Base-by-base conservation (phyloP, 2,888 invertebrate genomes). In the Chymomyza caudatula region DNA sequence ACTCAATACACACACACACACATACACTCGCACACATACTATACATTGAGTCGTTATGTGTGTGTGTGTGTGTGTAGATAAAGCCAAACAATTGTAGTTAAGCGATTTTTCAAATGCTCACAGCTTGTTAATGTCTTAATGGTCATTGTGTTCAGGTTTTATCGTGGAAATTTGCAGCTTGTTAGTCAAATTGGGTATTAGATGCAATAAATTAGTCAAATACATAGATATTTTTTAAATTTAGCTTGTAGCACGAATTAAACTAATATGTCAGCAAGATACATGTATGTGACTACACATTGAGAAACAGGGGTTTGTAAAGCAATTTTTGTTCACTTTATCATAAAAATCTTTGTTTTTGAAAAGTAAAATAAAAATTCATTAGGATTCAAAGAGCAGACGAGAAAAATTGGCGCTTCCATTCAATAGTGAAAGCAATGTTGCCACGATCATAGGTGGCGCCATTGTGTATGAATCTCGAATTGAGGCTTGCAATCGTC, bases 141-240 rank as follows among this genome's bases (percentile, higher is more conserved):
- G 51, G 11, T 25, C n/a, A 53, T 54, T 63, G 67, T 73, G 69
- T 64, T 69, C 15, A 29, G 54, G 4, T 57, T 69, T 66, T 65
- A 57, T 56, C 60, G 42, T 47, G 52, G 60, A 66, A 72, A 76
- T 69, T 77, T 61, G 61, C 75, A 65, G 67, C 63, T 67, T 73
- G 67, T 76, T 72, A 44, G 58, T 53, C 67, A 65, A 69, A 69
- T 75, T 57, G 65, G 56, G 69, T 65, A 68, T 66, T 74, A 66
- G 63, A 59, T 52, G 52, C 60, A 52, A 77, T 67, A 71, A 79
- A 83, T 80, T 68, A 69, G 67, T 62, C 29, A 37, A 37, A 37
- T 37, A 11, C 29, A 37, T 11, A 37, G 2, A 37, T 67, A 76
- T 68, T 74, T 74, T 67, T 77, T 70, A n/a, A 51, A 43, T n/a